Evolutionary conservation across 2,113 vertebrate genomes (phyloP), one percentile per base, ranked within the genome.

Genomic region (Lepus europaeus): DNA sequence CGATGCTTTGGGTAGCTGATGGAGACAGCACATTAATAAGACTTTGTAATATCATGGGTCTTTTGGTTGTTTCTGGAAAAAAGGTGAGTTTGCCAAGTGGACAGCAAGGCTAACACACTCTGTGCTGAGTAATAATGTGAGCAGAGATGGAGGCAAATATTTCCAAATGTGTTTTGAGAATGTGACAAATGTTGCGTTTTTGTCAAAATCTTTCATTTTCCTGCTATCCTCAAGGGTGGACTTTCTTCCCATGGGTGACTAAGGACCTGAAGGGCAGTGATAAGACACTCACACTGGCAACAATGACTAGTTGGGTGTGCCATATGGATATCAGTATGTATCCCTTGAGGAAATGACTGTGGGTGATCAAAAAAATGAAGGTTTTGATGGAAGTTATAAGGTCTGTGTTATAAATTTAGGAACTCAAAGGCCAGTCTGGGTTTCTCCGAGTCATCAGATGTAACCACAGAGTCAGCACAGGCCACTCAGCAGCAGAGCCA

Each of bases 11-110:
- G 10, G 3, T 39, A 64, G 17, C 7, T 64, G 16, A 33, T 64
- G 16, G 51, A 16, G 16, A 64, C 53, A 74, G 20, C 31, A 74
- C 39, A 56, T 33, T 73, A 84, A 11, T 80, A 56, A 56, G 17
- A 39, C 20, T 80, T 63, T 33, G 29, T 25, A 19, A 84, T 63
- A 3, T 80, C 39, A 56, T n/a, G 80, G 59, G 53, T 0, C 51
- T 51, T 87, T 82, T 70, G 45, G 29, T 33, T 77, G 27, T 92
- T 89, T 73, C 68, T 92, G 33, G 8, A 69, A 89, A 74, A 73
- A 10, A 39, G 49, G 12, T 23, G 51, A 27, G 59, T 69, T 69
- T 69, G 19, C 5, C 17, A 73, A 64, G 39, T 76, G 66, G 16
- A 80, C 69, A 45, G 53, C 6, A 77, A 69, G 22, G 10, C 17